phyloP scores from a whole-genome alignment of 1,140 invertebrate species.

The Panagrolaimus sp. region DNA sequence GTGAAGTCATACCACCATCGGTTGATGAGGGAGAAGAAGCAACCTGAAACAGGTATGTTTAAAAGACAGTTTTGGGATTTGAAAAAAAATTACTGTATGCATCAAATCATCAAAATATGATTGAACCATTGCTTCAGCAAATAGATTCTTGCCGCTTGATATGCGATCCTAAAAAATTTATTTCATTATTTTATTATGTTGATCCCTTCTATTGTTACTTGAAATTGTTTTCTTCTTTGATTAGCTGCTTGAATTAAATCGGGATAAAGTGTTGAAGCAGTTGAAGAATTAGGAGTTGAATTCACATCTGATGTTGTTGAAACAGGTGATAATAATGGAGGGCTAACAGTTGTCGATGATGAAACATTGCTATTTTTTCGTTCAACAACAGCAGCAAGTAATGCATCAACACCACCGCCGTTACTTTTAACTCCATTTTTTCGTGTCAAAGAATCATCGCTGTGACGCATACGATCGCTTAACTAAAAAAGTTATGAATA shows the following conservation, averaged over 20 bases:
- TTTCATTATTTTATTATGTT: constrained; percentile 16
- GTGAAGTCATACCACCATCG: neutral
- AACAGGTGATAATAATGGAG: constrained; percentile 18
- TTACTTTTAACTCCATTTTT: constrained; percentile 17
- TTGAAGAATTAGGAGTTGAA: constrained; percentile 8
- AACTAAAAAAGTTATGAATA: constrained; percentile 27
- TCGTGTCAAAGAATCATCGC: constrained; percentile 17
- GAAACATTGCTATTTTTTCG: constrained; percentile 21
- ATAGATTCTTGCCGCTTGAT: constrained; percentile 33
- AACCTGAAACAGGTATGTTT: constrained; percentile 21
- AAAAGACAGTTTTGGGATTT: neutral
- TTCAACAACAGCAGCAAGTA: constrained; percentile 34
- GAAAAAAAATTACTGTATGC: constrained; percentile 23
- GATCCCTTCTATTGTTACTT: constrained; percentile 24
- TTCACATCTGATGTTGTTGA: constrained; percentile 22
- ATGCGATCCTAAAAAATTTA: constrained; percentile 23
- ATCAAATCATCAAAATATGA: constrained; percentile 48
- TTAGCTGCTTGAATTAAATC: constrained; percentile 33
- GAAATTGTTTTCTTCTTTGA: constrained; percentile 29
- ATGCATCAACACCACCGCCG: constrained; percentile 33
- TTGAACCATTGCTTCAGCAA: constrained; percentile 42
- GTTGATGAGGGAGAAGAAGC: constrained; percentile 3
- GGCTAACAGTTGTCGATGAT: neutral
- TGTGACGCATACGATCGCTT: constrained; percentile 23
- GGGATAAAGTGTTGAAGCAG: constrained; percentile 31